Evolutionary conservation across 1,140 invertebrate genomes (phyloP), one percentile per base, ranked within the genome.

Genomic region (Contarinia nasturtii): DNA sequence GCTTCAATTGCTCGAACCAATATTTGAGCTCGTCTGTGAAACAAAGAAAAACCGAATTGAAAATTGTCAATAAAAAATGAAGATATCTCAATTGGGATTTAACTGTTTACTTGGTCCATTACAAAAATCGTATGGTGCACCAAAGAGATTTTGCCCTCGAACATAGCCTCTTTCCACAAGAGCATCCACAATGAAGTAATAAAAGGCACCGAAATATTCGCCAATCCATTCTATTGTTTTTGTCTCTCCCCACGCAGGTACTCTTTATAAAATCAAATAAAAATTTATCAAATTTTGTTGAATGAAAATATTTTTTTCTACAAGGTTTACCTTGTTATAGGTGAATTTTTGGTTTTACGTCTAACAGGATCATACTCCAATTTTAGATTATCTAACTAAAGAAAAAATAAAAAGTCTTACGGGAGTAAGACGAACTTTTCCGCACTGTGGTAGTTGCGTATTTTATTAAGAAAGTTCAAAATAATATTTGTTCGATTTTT

Each of bases 81-180:
- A 8, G 8, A n/a, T n/a, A n/a, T n/a, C n/a, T n/a, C n/a, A 36
- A 8, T 36, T 14, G 46, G n/a, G 11, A 44, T 45, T 49, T 51
- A 49, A 41, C 44, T 47, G 75, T 82, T 78, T 75, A 96, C 91
- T 93, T 61, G 93, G 92, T 50, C 83, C 90, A 75, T 81, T 90
- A 53, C 95, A 74, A 63, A 98, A 99, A 67, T 98, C 95, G 68
- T 92, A 98, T 2, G 95, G 94, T 41, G 93, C 93, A 51, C 91
- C 95, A 53, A 79, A 72, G 14, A 98, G 65, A 46, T 85, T 82
- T 1, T 78, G 56, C 59, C 85, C 85, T 51, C 92, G 73, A 12
- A 71, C 66, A 63, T 97, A 96, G 37, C 90, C 90, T 48, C 82
- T 60, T 19, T 72, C 64, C 0, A 86, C 77, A 17, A 97, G 64